Conservation (phyloP, 1,140 invertebrate species). For the Camponotus pennsylvanicus region DNA sequence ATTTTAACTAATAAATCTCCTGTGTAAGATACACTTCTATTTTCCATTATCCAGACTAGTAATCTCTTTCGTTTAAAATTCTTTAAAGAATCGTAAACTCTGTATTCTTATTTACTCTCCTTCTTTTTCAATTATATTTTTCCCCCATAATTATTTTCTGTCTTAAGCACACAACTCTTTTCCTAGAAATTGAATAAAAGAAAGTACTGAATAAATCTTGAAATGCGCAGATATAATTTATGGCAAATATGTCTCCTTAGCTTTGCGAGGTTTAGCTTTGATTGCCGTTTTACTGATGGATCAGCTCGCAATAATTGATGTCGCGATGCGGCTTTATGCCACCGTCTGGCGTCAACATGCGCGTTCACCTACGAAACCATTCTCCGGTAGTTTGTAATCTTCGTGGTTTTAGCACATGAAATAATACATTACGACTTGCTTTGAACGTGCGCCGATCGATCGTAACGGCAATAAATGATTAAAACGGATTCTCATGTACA, state of each 20-base stretch:
- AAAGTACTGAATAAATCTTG: neutral
- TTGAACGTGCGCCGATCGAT: slow-evolving; percentile 52
- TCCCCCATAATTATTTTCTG: neutral
- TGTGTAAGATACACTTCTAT: no score
- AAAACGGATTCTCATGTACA: slow-evolving; percentile 22
- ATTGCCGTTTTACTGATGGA: slow-evolving; percentile 32
- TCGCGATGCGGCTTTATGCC: slow-evolving; percentile 35
- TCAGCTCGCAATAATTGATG: slow-evolving; percentile 44
- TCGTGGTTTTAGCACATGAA: slow-evolving; percentile 53
- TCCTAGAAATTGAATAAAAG: neutral
- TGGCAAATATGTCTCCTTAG: neutral
- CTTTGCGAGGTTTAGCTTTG: slow-evolving; percentile 10
- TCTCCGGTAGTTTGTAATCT: slow-evolving; percentile 55
- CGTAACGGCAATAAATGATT: slow-evolving; percentile 49
- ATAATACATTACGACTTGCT: slow-evolving; percentile 48
- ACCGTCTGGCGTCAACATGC: slow-evolving; percentile 29
- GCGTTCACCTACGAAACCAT: slow-evolving; percentile 14
- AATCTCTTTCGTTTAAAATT: neutral
- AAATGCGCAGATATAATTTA: neutral
- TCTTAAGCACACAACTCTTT: neutral
- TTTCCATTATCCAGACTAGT: neutral
- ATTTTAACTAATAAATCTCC: neutral
- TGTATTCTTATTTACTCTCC: neutral
- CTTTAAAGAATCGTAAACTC: neutral
- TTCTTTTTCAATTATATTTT: no score